Evolutionary conservation across 2,888 invertebrate species (phyloP).

Genomic region (Eumacrocentrus americanus): DNA sequence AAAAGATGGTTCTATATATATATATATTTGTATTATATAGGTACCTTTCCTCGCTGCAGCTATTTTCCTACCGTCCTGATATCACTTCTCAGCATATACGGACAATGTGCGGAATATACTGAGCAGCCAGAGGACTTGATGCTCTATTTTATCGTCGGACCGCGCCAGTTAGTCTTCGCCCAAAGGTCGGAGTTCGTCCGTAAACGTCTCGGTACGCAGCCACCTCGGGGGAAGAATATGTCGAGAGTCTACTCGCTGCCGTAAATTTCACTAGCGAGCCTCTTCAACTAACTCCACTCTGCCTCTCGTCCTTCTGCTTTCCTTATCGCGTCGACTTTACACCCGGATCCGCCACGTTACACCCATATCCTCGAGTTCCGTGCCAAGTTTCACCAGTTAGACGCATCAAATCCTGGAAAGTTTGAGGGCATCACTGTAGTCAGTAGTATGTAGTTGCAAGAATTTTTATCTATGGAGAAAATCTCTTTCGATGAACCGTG

Average conservation of each 20-base stretch:
- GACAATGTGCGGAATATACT: slow-evolving; percentile 3
- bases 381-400: slow-evolving; percentile 1
- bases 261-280: slow-evolving; percentile 46
- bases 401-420: neutral
- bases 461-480: neutral
- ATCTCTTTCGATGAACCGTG: too few species aligned
- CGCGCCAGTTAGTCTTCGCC: slow-evolving; percentile 53
- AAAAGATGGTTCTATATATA: slow-evolving; percentile 6
- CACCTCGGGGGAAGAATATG: slow-evolving; percentile 48
- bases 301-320: neutral
- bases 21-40: slow-evolving; percentile 1
- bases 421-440: neutral
- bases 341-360: slow-evolving; percentile 22
- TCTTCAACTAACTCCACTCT: slow-evolving; percentile 42
- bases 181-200: slow-evolving; percentile 52
- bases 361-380: slow-evolving; percentile 14
- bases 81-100: neutral
- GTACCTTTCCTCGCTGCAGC: too few species aligned
- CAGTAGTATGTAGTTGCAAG: neutral
- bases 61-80: too few species aligned
- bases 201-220: slow-evolving; percentile 52
- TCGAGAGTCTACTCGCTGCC: slow-evolving; percentile 45
- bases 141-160: slow-evolving; percentile 50
- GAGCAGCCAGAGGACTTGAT: slow-evolving; percentile 43
- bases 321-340: slow-evolving; percentile 16